Base-by-base conservation (phyloP, 1,140 invertebrate species). In the Hesperophylax magnus region DNA sequence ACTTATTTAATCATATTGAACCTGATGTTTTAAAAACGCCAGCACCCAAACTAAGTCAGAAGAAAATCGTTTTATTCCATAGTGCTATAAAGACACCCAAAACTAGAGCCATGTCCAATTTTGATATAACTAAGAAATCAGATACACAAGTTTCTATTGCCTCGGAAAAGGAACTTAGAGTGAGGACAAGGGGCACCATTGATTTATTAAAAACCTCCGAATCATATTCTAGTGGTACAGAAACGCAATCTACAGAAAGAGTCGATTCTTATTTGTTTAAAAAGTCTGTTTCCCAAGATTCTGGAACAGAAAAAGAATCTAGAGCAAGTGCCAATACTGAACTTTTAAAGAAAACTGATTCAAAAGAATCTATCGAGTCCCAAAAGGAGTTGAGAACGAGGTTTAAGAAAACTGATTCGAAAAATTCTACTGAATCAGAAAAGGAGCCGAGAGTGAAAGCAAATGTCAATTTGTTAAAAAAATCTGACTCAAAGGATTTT, bases 11-110 rank as follows among this genome's bases (percentile, higher is more conserved):
- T 56, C 39, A 65, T n/a, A 47, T 18, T 58, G 67, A 67, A 17
- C 4, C 11, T 58, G 20, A 27, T 20, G 14, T 63, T 1, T 24
- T 65, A 69, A 69, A 69, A 67, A 78, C 58, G 7, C 61, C 61
- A 15, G 61, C 24, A 24, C 77, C 77, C 5, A 61, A 63, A 65
- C 18, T 76, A 52, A 77, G 15, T 53, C 31, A 65, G 14, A 65
- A 63, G 24, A 67, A 77, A 24, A 77, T 77, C 34, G 17, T 65
- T 52, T 77, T 63, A 53, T 20, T 77, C 3, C 14, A 76, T 60
- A 27, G 7, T 76, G 27, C 53, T 60, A n/a, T 47, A 18, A 76
- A 76, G n/a, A 76, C 56, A 27, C 56, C 72, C 18, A 76, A 18
- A 58, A 76, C 56, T 9, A 27, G 72, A 76, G 72, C 8, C 8